Base-by-base conservation (phyloP, 2,888 invertebrate genomes). In the Holacanthella duospinosa region DNA sequence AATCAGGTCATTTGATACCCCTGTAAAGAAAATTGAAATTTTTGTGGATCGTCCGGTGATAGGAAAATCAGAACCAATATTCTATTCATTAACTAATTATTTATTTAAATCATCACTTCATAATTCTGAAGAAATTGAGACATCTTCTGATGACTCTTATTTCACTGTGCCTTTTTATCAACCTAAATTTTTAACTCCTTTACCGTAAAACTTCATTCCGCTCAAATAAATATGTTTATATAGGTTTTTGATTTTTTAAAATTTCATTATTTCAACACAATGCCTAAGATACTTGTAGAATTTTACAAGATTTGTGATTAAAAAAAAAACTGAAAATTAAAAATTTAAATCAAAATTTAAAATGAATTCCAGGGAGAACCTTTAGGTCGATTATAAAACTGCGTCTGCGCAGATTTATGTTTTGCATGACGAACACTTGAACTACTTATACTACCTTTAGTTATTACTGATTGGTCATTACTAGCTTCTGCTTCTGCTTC, bases 1-100 rank as follows among this genome's bases (percentile, higher is more conserved):
- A 24, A 44, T 58, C 3, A 28, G 16, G 4, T 27, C 55, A 24
- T 55, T 26, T 16, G 55, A 27, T 9, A 26, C 21, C 6, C 3
- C 12, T 24, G 9, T 9, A 55, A 16, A 36, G 9, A 36, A 36
- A 16, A 16, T 36, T 16, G 36, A 36, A 16, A 36, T 6, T 36
- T 6, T 16, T 9, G 16, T 9, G 36, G 36, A 36, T 36, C 36
- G 36, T 21, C 48, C 48, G 48, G 48, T 48, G 12, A 48, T 4
- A n/a, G 48, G 21, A 21, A 9, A 48, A 4, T n/a, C 48, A 9
- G n/a, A 48, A 48, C 48, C 48, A 48, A 21, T 9, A 16, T 48
- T 48, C 48, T 48, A 48, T 21, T 48, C 48, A 48, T 48, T 48
- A 21, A 4, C 48, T 48, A 48, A 48, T 48, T 48, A 48, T 21